Base-by-base conservation (phyloP, 2,888 invertebrate genomes). In the Sphaerolaimus hirsutus region DNA sequence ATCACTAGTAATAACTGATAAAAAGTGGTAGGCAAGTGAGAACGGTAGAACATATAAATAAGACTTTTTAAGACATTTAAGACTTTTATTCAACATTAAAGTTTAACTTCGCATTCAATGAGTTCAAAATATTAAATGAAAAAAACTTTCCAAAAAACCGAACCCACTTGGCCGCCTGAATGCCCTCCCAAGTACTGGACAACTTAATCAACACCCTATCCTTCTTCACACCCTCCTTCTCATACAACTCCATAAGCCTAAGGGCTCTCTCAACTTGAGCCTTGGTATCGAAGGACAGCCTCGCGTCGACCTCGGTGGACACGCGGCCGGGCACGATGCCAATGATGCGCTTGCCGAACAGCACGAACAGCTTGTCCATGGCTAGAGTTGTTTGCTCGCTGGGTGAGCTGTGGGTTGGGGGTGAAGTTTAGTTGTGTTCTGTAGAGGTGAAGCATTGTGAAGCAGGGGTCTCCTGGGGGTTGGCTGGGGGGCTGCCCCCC, bases 171-270 rank as follows among this genome's bases (percentile, higher is more conserved):
- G 89, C 97, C 29, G 93, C 93, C 70, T 91, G 82, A 53, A 97
- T 91, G 26, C 97, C 93, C 70, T 99, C 97, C 97, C 97, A 99
- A 0, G 97, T 93, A 1, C 91, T 86, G 1, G 91, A 87, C 53
- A 99, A 71, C 68, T 99, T 99, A 54, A 99, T 93, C 22, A 99
- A 73, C 63, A 99, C 77, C 46, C 97, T 75, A 19, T 93, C 83
- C 63, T 86, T 91, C 50, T 72, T 70, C 46, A 97, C 78, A 4
- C 91, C 89, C 59, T 77, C 74, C 50, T 82, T 79, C 58, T 81
- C 76, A 67, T 93, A 99, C 60, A 91, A 69, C 46, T 76, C 71
- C 56, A 99, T 89, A 41, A 93, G 68, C 59, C 79, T 79, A 46
- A 76, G 72, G 2, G 91, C 93, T 64, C 87, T 89, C 12, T 75